phyloP scores from a whole-genome alignment of 2,113 vertebrate species.

The Ctenomys sociabilis region DNA sequence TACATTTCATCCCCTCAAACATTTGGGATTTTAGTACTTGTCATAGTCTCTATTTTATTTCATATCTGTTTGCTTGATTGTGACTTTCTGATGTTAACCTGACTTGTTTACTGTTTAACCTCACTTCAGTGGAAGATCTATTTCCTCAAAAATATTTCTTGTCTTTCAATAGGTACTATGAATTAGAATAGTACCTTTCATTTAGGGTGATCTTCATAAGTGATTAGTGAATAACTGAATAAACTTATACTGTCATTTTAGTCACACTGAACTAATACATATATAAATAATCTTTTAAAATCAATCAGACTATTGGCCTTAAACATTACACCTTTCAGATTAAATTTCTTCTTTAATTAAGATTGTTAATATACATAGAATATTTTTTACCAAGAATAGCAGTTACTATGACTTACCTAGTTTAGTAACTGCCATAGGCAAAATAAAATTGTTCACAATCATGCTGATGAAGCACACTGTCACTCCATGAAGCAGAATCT shows the following conservation, averaged over 20 bases:
- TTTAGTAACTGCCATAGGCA: slow-evolving; percentile 76
- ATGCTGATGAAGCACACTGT: slow-evolving; percentile 79
- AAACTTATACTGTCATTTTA: neutral
- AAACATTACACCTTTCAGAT: neutral
- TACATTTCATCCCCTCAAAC: no score
- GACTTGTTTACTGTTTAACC: neutral
- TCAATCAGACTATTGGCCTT: neutral
- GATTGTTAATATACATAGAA: neutral
- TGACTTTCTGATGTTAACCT: neutral
- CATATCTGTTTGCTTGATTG: neutral
- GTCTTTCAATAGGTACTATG: neutral
- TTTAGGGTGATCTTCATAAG: neutral
- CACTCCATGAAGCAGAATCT: slow-evolving; percentile 83
- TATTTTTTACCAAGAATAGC: neutral
- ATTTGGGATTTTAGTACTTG: neutral
- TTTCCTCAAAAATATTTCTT: neutral
- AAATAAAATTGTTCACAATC: slow-evolving; percentile 80
- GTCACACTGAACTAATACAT: neutral
- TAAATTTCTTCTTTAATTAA: slow-evolving; percentile 7
- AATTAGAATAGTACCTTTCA: neutral
- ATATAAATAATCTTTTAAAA: slow-evolving; percentile 13
- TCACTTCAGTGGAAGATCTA: neutral
- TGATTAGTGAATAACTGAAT: slow-evolving; percentile 16
- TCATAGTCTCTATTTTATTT: neutral
- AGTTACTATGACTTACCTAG: slow-evolving; percentile 79